Percentiles rank a stretch among this genome's conserved stretches.
Evolutionary conservation across 64 coral and sea anemone species (phyloP).

Genomic region (Stichodactyla mertensii): DNA sequence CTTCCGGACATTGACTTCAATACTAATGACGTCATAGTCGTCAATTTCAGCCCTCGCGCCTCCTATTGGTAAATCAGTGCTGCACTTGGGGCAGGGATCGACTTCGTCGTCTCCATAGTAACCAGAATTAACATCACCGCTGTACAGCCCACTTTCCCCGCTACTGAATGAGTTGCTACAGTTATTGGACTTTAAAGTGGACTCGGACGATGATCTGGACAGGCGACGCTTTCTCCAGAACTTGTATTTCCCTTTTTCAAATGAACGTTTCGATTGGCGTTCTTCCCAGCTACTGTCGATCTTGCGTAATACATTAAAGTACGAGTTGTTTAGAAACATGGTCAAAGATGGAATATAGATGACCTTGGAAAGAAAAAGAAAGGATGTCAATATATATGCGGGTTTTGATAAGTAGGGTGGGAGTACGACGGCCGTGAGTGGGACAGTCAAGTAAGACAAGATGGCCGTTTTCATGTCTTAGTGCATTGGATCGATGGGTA

Average conservation of each 20-base stretch:
- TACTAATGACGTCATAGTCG: conserved; percentile 82
- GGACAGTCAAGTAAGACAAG: too few species aligned
- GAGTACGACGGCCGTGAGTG: too few species aligned
- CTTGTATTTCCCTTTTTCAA: conserved; percentile 9
- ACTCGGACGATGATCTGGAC: conserved; percentile 27
- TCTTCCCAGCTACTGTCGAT: conserved; percentile 84
- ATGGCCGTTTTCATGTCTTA: too few species aligned
- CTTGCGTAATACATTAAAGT: conserved; percentile 72
- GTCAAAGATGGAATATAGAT: background rate
- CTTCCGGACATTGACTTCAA: conserved; percentile 36
- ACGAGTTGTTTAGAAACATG: conserved; percentile 85
- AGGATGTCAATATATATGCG: background rate
- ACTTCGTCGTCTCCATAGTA: conserved; percentile 93
- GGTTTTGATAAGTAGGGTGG: background rate
- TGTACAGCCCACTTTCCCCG: conserved; percentile 63
- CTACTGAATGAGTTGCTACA: conserved; percentile 34
- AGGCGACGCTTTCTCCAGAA: conserved; percentile 4
- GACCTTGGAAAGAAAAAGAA: background rate
- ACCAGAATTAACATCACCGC: conserved; percentile 79
- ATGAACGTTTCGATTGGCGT: background rate
- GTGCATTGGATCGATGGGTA: too few species aligned
- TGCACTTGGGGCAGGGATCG: conserved; percentile 62
- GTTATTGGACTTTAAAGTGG: conserved; percentile 23
- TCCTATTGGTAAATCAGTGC: background rate
- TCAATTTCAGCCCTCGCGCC: conserved; percentile 29